Base-by-base conservation (phyloP, 2,888 invertebrate genomes). In the Drosophila greeni region DNA sequence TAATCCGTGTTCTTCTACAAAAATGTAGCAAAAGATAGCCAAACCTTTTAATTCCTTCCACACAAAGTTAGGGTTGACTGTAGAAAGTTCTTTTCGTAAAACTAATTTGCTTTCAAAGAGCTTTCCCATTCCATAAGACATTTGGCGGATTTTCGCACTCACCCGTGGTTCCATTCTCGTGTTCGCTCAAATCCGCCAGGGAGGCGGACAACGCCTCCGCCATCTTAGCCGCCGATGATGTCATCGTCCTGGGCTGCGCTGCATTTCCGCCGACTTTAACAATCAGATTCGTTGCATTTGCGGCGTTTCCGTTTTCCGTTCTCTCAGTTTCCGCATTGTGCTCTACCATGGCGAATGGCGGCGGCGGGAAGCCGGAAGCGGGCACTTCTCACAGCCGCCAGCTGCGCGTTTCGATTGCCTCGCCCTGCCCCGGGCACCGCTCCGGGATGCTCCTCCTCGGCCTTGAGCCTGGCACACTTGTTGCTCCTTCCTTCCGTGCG, bases 291-390 rank as follows among this genome's bases (percentile, higher is more conserved):
- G 72, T 60, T 64, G 79, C 66, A 74, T 66, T 79, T 71, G 82
- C 74, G 71, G 85, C 86, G 73, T 87, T 86, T 80, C 86, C 86
- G 75, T 87, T 86, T 80, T 83, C 86, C 55, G 82, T 78, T 81
- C 80, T 86, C 55, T 78, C 82, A 76, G 77, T 82, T 72, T 86
- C 86, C 67, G 82, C 76, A 75, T 75, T 85, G 56, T 72, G 73
- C 73, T 78, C 85, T 60, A 83, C 75, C 87, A 87, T 87, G 66
- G 70, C 75, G 51, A 53, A 49, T 33, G 16, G 12, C 18, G 58
- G 34, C 24, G 26, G 20, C 55, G 57, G 33, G 6, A 16, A 18
- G 45, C 33, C 31, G 26, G 29, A 45, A 58, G 34, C 47, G 34
- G 34, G 52, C 52, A 65, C 37, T 52, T 43, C 65, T 69, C 66